Evolutionary conservation across 2,888 invertebrate species (phyloP).

Genomic region (Acholoe squamosa): DNA sequence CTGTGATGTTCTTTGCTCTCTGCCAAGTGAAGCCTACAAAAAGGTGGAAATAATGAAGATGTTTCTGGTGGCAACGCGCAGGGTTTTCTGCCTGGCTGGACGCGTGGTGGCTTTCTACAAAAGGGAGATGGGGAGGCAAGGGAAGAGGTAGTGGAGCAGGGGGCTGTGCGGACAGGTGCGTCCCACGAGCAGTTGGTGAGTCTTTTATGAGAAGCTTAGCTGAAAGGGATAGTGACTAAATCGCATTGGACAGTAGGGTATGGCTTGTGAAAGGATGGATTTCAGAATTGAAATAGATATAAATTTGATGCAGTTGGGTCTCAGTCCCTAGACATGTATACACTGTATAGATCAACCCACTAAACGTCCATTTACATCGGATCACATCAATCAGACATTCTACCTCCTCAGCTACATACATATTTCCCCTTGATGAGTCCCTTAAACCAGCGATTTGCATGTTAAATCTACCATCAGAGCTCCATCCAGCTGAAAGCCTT

Average conservation of each 20-base stretch:
- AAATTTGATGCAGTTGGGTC: not conserved
- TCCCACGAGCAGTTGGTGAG: not conserved
- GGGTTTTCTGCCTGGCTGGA: not conserved
- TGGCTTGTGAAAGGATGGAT: not conserved
- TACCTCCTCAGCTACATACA: too few species aligned
- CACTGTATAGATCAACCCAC: not conserved
- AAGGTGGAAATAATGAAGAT: conserved; percentile 57
- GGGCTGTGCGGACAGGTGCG: not conserved
- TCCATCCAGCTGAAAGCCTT: not conserved
- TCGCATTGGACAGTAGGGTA: too few species aligned
- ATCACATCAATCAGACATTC: too few species aligned
- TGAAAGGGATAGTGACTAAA: not conserved
- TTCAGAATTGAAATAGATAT: not conserved
- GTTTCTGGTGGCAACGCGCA: not conserved
- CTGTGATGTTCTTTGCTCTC: conserved; percentile 47
- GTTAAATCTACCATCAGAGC: too few species aligned
- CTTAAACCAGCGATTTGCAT: too few species aligned
- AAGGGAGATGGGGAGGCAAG: not conserved
- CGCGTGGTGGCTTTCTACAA: not conserved
- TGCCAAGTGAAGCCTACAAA: conserved; percentile 19
- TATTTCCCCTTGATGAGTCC: too few species aligned
- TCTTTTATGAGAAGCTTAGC: not conserved
- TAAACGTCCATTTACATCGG: not conserved
- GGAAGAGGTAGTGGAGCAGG: not conserved
- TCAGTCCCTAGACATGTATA: too few species aligned